These are phyloP conservation scores for Ophion ventricosus DNA, from an alignment of 2,888 invertebrate genomes.

Conservation along the genomic window DNA sequence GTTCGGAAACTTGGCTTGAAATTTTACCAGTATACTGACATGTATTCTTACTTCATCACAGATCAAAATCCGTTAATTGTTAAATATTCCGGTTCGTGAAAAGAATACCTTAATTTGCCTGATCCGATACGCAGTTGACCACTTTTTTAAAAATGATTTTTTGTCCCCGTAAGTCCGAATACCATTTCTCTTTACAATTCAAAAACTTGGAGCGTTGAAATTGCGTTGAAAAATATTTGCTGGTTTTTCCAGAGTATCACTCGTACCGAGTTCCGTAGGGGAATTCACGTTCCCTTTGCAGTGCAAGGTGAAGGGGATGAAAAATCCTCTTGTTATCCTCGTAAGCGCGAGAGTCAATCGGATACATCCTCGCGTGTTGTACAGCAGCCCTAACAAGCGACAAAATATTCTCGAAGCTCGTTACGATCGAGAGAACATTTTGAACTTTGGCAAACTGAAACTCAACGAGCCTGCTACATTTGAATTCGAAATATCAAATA, in stretches of 20 bases:
- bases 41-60: no score
- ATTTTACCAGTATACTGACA: no score
- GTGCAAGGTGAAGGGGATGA: constrained; percentile 85
- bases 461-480: constrained; percentile 72
- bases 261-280: constrained; percentile 85
- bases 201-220: no score
- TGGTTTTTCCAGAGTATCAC: constrained; percentile 83
- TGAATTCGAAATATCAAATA: constrained; percentile 78
- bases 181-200: no score
- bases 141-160: no score
- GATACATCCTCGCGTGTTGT: constrained; percentile 84
- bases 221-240: no score
- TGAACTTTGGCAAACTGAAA: constrained; percentile 81
- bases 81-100: no score
- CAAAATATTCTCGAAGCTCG: constrained; percentile 72
- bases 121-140: no score
- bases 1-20: no score
- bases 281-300: constrained; percentile 85
- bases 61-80: no score
- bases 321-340: constrained; percentile 84
- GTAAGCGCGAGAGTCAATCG: constrained; percentile 85
- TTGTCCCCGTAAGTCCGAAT: no score
- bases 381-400: constrained; percentile 73
- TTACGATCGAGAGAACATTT: constrained; percentile 76
- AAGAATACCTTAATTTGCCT: no score